phyloP scores from a whole-genome alignment of 1,140 invertebrate species.

The Drosophila serrata region DNA sequence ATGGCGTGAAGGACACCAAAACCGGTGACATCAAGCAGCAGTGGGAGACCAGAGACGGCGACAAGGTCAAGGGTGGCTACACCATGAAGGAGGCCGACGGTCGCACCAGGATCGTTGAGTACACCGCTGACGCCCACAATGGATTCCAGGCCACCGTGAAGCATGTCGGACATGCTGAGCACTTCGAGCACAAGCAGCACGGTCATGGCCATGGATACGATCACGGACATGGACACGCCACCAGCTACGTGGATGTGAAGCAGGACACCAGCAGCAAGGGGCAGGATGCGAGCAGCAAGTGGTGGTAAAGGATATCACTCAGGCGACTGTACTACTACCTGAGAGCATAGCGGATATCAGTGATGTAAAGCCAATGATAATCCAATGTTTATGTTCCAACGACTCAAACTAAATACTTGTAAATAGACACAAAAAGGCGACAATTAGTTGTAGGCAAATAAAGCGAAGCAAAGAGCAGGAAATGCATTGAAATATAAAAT shows the following conservation, averaged over 20 bases:
- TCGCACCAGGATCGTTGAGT: slow-evolving; percentile 87
- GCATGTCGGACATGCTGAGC: slow-evolving; percentile 85
- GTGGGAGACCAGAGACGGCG: slow-evolving; percentile 88
- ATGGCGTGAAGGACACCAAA: slow-evolving; percentile 90
- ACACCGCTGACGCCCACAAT: slow-evolving; percentile 87
- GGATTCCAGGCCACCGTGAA: slow-evolving; percentile 86
- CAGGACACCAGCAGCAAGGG: slow-evolving; percentile 59
- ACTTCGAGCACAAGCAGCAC: slow-evolving; percentile 59
- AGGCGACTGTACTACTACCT: neutral
- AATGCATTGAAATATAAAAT: slow-evolving; percentile 20
- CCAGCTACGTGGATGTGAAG: slow-evolving; percentile 72
- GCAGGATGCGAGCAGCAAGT: slow-evolving; percentile 59
- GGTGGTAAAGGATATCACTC: slow-evolving; percentile 39
- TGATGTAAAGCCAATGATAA: neutral
- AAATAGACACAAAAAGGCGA: no score
- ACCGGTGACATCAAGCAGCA: slow-evolving; percentile 90
- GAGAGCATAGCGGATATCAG: neutral
- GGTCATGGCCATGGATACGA: slow-evolving; percentile 38
- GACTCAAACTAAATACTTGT: slow-evolving; percentile 1
- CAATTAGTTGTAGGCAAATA: slow-evolving; percentile 13
- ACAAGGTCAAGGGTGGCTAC: slow-evolving; percentile 88
- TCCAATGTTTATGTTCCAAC: neutral
- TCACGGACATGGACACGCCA: slow-evolving; percentile 66
- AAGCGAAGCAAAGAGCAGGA: slow-evolving; percentile 33
- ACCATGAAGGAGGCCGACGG: slow-evolving; percentile 88